These are phyloP conservation scores for Taenioides sp. DNA, from an alignment of 2,797 vertebrate species.

Conservation along the genomic window DNA sequence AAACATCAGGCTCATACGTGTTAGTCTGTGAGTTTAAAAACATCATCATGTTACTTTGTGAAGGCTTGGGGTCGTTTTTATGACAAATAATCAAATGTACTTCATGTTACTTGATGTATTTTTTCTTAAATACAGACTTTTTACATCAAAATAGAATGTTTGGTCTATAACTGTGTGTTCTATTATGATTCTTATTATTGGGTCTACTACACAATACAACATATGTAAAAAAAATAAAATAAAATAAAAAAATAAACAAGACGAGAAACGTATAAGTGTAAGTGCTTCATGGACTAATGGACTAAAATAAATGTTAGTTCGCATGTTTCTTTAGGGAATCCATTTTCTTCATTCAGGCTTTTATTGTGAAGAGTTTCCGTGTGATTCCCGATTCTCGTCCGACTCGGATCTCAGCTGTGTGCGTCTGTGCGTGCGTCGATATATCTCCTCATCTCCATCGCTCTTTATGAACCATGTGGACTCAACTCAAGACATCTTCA, in stretches of 20 bases:
- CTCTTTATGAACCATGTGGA: background rate
- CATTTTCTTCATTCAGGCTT: background rate
- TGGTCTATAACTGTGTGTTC: slow-evolving; percentile 28
- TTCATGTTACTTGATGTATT: slow-evolving; percentile 27
- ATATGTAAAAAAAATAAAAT: too few relatives aligned
- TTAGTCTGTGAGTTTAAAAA: slow-evolving; percentile 10
- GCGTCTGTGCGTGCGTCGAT: background rate
- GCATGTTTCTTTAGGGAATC: too few relatives aligned
- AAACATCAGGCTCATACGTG: background rate
- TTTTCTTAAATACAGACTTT: slow-evolving; percentile 19
- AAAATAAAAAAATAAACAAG: too few relatives aligned
- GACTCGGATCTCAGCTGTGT: background rate
- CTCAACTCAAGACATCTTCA: background rate
- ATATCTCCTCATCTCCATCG: too few relatives aligned
- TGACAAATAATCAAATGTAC: slow-evolving; percentile 19
- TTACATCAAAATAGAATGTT: slow-evolving; percentile 53
- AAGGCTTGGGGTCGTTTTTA: slow-evolving; percentile 34
- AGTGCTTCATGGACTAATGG: too few relatives aligned
- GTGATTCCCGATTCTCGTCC: background rate
- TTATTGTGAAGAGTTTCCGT: slow-evolving; percentile 4
- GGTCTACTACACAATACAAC: background rate
- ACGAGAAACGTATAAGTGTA: too few relatives aligned
- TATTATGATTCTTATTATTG: background rate
- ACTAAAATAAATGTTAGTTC: too few relatives aligned
- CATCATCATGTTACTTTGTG: slow-evolving; percentile 28